Evolutionary conservation across 2,113 vertebrate species (phyloP).

Genomic region (Callospermophilus lateralis): DNA sequence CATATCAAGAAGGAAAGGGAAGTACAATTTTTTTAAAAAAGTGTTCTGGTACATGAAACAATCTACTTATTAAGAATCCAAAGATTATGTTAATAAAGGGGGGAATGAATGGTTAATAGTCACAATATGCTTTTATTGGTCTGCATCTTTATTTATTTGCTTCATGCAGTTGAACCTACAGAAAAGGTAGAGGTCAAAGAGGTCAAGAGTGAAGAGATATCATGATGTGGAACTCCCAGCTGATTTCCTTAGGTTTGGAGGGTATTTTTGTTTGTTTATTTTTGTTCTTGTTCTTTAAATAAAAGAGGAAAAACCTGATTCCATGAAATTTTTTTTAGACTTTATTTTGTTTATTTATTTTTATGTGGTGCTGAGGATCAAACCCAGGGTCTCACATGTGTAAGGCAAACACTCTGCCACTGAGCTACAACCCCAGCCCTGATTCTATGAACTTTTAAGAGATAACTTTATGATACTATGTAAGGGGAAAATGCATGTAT

Average conservation of each 20-base stretch:
- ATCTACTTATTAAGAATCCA: background rate
- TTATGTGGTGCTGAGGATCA: too few species aligned
- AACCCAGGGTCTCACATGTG: too few species aligned
- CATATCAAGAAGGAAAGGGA: background rate
- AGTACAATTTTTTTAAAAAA: background rate
- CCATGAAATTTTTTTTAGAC: background rate
- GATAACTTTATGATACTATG: background rate
- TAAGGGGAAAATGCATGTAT: background rate
- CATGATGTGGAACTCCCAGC: background rate
- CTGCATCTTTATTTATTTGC: background rate
- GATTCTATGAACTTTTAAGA: slow-evolving; percentile 17
- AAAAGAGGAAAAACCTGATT: background rate
- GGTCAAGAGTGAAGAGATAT: background rate
- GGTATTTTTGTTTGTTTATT: background rate
- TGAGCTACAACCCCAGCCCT: too few species aligned
- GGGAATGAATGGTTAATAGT: background rate
- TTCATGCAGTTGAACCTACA: background rate
- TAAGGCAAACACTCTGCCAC: too few species aligned
- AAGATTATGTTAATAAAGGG: background rate
- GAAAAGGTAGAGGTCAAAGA: background rate
- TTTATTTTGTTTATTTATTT: too few species aligned
- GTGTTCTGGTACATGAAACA: background rate
- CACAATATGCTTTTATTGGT: background rate
- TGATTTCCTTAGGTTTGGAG: background rate
- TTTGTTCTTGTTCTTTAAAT: background rate